Evolutionary conservation across 1,140 invertebrate genomes (phyloP), one percentile per base, ranked within the genome.

Genomic region (Bombus pyrosoma): DNA sequence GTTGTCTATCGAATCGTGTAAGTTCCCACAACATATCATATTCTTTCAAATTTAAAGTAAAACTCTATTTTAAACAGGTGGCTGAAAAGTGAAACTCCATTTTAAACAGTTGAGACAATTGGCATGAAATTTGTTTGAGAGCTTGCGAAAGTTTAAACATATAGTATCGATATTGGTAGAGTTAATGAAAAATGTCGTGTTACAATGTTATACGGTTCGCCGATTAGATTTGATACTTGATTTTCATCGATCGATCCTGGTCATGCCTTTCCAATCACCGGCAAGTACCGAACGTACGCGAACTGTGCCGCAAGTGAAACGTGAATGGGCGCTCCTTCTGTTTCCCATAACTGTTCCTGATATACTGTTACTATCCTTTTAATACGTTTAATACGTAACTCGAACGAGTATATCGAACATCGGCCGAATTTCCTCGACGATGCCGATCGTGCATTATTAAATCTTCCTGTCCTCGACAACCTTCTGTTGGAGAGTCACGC

Each of bases 281-380:
- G 5, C 72, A 47, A 47, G 72, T 25, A n/a, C 15, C 73, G 47
- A 78, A 59, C 32, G 41, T 15, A 43, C 41, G 22, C 64, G 47
- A 84, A 78, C n/a, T 69, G 82, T 84, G 75, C 64, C 81, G 81
- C 64, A 18, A 84, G 75, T 84, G 75, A 84, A 84, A 78, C 82
- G 82, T 78, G 75, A 84, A 84, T 84, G 64, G 75, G 75, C 39
- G 82, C 66, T 68, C 34, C 34, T 76, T 4, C 41, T 37, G 34
- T 78, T 66, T 41, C 22, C 39, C 82, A 78, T 84, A 84, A 84
- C 75, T 78, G 75, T 78, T 71, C 64, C 74, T 22, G n/a, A 47
- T 68, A 78, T 84, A 84, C 82, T 78, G 75, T 83, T 83, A 71
- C 82, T 37, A 69, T 71, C 43, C 34, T 39, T 43, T 9, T 5